A percentile compares a stretch with the other conserved stretches of the same genome.
phyloP scores from a whole-genome alignment of 2,888 invertebrate species.

The Leucania comma region DNA sequence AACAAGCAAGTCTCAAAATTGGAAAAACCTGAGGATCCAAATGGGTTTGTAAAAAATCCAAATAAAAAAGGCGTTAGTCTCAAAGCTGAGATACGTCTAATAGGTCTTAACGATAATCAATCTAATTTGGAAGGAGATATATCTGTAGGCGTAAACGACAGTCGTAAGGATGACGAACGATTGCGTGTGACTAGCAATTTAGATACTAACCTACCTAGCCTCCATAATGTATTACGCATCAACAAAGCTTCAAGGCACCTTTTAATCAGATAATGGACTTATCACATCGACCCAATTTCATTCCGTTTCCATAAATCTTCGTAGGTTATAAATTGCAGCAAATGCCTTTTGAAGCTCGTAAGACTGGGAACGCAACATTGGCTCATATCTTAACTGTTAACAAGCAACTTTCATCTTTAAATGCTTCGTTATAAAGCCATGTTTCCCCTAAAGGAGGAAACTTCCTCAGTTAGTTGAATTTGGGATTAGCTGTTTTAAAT shows the following conservation, averaged over 20 bases:
- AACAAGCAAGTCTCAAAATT: constrained; percentile 30
- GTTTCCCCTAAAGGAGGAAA: constrained; percentile 29
- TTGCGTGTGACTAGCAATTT: constrained; percentile 69
- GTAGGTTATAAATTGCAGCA: constrained; percentile 60
- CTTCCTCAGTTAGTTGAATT: constrained; percentile 34
- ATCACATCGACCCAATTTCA: constrained; percentile 72
- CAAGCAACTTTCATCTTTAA: constrained; percentile 38
- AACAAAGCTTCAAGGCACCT: constrained; percentile 67
- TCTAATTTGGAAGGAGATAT: constrained; percentile 24
- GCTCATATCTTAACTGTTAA: constrained; percentile 6
- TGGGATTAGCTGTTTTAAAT: constrained; percentile 38
- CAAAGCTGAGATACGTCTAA: constrained; percentile 17
- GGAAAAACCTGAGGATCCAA: constrained; percentile 42
- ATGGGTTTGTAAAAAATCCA: constrained; percentile 45
- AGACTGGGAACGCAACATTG: constrained; percentile 39
- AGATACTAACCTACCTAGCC: constrained; percentile 57
- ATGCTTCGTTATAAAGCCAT: background rate
- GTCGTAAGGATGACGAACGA: constrained; percentile 41
- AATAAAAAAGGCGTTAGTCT: constrained; percentile 26
- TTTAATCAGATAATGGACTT: constrained; percentile 73
- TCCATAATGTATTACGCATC: constrained; percentile 65
- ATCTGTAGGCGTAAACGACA: constrained; percentile 35
- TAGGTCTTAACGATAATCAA: constrained; percentile 36
- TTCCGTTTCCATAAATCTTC: constrained; percentile 65
- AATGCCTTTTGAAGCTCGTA: constrained; percentile 49